Evolutionary conservation across 1,140 invertebrate genomes (phyloP).

Genomic region (Ladona fulva): DNA sequence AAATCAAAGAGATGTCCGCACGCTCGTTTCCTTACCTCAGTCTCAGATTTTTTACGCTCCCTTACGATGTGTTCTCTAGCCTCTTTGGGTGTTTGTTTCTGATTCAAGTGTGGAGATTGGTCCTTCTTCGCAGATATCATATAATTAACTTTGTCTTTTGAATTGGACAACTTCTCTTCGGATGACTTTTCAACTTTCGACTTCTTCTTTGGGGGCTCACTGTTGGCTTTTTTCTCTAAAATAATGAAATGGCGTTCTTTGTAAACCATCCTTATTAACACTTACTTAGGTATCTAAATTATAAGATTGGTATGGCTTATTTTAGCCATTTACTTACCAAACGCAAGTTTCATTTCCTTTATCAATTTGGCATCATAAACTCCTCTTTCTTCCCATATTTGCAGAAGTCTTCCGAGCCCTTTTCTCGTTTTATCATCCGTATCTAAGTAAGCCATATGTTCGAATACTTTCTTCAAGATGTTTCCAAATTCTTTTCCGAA

Average conservation of each 20-base stretch:
- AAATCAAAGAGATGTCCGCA: too few relatives aligned
- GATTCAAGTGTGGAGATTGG: background rate
- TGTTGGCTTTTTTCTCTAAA: slow-evolving; percentile 35
- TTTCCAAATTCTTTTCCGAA: slow-evolving; percentile 80
- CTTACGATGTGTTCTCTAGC: slow-evolving; percentile 22
- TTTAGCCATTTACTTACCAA: slow-evolving; percentile 32
- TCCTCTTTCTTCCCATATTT: slow-evolving; percentile 86
- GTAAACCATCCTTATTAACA: slow-evolving; percentile 22
- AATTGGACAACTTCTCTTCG: slow-evolving; percentile 19
- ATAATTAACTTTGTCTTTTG: background rate
- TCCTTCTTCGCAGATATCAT: background rate
- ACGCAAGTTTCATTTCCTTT: slow-evolving; percentile 57
- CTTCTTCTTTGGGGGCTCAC: slow-evolving; percentile 34
- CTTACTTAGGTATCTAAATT: background rate
- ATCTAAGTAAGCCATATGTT: slow-evolving; percentile 60
- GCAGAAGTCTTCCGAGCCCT: slow-evolving; percentile 68
- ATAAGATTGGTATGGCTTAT: background rate
- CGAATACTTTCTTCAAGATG: slow-evolving; percentile 67
- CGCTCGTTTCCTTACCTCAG: slow-evolving; percentile 30
- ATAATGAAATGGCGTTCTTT: slow-evolving; percentile 39
- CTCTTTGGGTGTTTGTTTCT: background rate
- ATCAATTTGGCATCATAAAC: slow-evolving; percentile 77
- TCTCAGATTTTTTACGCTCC: slow-evolving; percentile 42
- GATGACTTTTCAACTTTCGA: slow-evolving; percentile 17
- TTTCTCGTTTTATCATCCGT: slow-evolving; percentile 67